Evolutionary conservation across 2,797 vertebrate genomes (phyloP).

Genomic region (Peromyscus aztecus): DNA sequence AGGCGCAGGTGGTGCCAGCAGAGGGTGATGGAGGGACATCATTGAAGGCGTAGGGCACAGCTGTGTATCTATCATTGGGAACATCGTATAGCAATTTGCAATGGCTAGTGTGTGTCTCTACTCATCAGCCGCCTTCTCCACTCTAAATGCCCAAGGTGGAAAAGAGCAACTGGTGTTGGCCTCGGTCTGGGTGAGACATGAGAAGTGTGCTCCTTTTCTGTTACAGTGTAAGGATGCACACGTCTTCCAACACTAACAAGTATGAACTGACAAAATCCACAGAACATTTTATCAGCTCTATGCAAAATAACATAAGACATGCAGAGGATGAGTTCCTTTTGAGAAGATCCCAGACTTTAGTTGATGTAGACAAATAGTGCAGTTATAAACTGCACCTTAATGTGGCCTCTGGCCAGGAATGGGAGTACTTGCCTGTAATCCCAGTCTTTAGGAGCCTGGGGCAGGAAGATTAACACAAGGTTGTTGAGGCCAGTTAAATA

Average conservation of each 20-base stretch:
- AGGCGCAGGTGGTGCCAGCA: background rate
- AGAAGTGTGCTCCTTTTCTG: background rate
- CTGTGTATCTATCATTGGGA: background rate
- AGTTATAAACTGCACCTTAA: slow-evolving; percentile 28
- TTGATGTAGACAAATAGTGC: background rate
- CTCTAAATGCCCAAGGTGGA: background rate
- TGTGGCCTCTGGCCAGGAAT: background rate
- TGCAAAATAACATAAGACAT: background rate
- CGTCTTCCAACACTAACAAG: background rate
- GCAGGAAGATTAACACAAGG: background rate
- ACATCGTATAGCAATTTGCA: background rate
- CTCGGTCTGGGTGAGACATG: background rate
- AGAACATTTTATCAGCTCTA: background rate
- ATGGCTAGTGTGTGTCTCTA: background rate
- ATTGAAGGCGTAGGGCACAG: background rate
- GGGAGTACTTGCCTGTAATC: background rate
- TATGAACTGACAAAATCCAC: background rate
- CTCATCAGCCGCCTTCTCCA: background rate
- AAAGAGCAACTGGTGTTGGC: background rate
- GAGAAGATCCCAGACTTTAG: slow-evolving; percentile 32
- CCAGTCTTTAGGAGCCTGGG: background rate
- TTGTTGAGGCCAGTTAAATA: background rate
- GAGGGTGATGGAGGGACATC: background rate
- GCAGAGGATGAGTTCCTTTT: background rate
- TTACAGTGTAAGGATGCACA: background rate